Conservation (phyloP, 1,140 invertebrate genomes). For the Drosophila novamexicana region DNA sequence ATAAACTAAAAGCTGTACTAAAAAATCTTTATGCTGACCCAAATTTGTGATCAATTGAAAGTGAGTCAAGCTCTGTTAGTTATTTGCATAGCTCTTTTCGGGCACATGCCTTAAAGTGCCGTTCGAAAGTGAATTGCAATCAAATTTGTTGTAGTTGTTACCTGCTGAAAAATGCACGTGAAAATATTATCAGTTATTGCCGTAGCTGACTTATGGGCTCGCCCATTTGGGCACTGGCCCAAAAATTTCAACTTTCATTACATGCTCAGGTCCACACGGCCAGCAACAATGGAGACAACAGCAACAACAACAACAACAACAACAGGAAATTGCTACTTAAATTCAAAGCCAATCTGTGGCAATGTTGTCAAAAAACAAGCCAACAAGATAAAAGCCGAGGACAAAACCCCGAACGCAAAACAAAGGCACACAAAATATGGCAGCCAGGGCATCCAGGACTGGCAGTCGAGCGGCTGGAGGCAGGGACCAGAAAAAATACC, state of each 20-base stretch:
- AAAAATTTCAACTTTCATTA: constrained; percentile 65
- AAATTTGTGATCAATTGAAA: not conserved
- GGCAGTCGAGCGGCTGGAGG: not conserved
- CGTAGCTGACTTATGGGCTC: constrained; percentile 18
- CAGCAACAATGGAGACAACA: constrained; percentile 23
- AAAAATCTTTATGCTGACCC: not conserved
- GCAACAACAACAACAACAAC: constrained; percentile 35
- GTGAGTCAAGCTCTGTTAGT: not conserved
- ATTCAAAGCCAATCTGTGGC: constrained; percentile 75
- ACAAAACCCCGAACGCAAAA: constrained; percentile 46
- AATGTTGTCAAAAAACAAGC: constrained; percentile 56
- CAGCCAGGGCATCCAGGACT: not conserved
- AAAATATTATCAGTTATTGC: constrained; percentile 17
- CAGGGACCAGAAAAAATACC: constrained; percentile 5
- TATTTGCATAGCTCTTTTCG: not conserved
- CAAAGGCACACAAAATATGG: constrained; percentile 71
- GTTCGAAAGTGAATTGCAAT: constrained; percentile 16
- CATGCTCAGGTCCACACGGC: constrained; percentile 27
- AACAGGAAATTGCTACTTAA: constrained; percentile 78
- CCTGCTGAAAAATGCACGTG: not conserved
- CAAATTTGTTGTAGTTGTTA: constrained; percentile 4
- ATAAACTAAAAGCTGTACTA: no score
- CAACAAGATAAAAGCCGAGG: constrained; percentile 59
- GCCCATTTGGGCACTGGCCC: constrained; percentile 12
- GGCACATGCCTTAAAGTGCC: not conserved